Evolutionary conservation across 2,797 vertebrate genomes (phyloP).

Genomic region (Crax fasciolata): DNA sequence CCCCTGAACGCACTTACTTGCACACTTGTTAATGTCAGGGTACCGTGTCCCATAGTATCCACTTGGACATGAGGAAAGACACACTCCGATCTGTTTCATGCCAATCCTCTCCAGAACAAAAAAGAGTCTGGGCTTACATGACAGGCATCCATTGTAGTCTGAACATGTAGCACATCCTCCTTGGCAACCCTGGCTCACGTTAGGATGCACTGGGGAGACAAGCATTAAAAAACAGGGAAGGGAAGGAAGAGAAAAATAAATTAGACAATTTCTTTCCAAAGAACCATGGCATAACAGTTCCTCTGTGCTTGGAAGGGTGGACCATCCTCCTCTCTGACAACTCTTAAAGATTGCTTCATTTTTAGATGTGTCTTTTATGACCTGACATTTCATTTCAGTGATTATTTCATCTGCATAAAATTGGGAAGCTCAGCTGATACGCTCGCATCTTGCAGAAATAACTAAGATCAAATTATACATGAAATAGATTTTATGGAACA

Average conservation of each 20-base stretch:
- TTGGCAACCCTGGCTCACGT: constrained; percentile 93
- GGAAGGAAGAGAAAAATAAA: neutral
- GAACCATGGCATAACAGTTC: neutral
- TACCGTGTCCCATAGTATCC: constrained; percentile 97
- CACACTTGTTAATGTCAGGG: constrained; percentile 97
- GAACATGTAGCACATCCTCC: constrained; percentile 98
- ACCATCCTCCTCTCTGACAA: neutral
- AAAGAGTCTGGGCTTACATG: constrained; percentile 97
- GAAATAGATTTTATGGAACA: neutral
- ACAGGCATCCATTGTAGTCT: constrained; percentile 97
- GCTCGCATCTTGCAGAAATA: neutral
- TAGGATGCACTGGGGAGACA: constrained; percentile 88
- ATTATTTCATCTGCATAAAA: constrained; percentile 22
- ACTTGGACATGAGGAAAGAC: constrained; percentile 95
- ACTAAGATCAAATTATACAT: neutral
- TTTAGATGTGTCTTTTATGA: neutral
- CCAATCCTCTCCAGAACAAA: constrained; percentile 97
- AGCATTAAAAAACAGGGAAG: neutral
- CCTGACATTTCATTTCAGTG: neutral
- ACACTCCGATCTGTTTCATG: constrained; percentile 98
- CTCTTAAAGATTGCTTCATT: neutral
- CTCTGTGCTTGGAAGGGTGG: neutral
- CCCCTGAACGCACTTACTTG: constrained; percentile 88
- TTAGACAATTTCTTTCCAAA: constrained; percentile 20
- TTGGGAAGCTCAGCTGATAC: neutral